Base-by-base conservation (phyloP, 1,140 invertebrate genomes). In the Antheraea pernyi region DNA sequence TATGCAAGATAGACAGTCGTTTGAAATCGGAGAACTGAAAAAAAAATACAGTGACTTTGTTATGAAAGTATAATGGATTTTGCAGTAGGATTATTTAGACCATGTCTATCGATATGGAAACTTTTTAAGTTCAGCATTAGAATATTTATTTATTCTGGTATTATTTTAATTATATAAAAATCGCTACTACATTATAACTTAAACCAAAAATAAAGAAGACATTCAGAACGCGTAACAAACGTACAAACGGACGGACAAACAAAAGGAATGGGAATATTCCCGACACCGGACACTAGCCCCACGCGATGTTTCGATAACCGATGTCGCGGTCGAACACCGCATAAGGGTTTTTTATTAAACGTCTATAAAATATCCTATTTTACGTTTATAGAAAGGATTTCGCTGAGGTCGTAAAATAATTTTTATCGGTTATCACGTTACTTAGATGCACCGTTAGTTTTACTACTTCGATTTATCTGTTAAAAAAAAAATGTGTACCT, bases 251-350 rank as follows among this genome's bases (percentile, higher is more conserved):
- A 72, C 67, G 64, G 64, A 71, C 71, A 73, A 74, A 78, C 72
- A 78, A 78, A 76, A 78, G 68, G 68, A 78, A 74, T 73, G 69
- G 68, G 61, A 73, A 69, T 16, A 16, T 42, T 39, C 13, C 62
- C 70, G 73, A 71, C 68, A 72, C 66, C 65, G 72, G 72, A 76
- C 77, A 70, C 73, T 73, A 71, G 71, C 74, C 79, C 74, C 76
- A 76, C 79, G 76, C 73, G 70, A 72, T 66, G 72, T 58, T 70
- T 53, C 64, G 70, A 74, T 76, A 74, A 19, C 59, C 48, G 36
- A 67, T 71, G 77, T 53, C 58, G 11, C 18, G 37, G 42, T 65
- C 39, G 19, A 46, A 19, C 16, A 65, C 18, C 3, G 18, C 42
- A 13, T 67, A 36, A 59, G 58, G 36, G 65, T 19, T 16, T 68